These are phyloP conservation scores for Hydrotaea cyrtoneurina DNA, from an alignment of 2,888 invertebrate genomes.

Conservation along the genomic window DNA sequence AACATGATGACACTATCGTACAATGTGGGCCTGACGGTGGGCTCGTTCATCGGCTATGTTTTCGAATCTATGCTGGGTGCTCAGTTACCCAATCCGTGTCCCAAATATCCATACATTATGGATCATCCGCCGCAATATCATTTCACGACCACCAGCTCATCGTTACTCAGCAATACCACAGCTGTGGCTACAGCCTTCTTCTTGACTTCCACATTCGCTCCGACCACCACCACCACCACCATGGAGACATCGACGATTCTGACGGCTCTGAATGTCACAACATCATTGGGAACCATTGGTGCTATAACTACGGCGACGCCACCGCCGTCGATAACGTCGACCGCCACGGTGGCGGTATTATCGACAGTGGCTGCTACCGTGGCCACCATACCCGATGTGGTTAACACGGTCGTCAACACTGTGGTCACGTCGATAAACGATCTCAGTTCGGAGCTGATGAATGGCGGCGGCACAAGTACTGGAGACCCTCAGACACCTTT, in stretches of 20 bases:
- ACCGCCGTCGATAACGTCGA: constrained; percentile 63
- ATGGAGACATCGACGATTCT: constrained; percentile 76
- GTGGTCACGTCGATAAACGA: constrained; percentile 71
- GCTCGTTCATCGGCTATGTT: constrained; percentile 91
- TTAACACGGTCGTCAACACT: constrained; percentile 75
- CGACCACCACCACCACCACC: constrained; percentile 51
- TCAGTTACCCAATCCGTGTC: constrained; percentile 82
- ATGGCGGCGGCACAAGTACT: constrained; percentile 70
- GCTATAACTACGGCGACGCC: constrained; percentile 64
- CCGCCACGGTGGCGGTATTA: constrained; percentile 65
- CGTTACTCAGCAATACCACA: constrained; percentile 63
- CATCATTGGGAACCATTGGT: constrained; percentile 64
- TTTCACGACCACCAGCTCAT: constrained; percentile 64
- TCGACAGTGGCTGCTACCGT: constrained; percentile 69
- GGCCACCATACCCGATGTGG: constrained; percentile 73
- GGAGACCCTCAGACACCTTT: constrained; percentile 77
- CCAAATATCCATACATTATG: constrained; percentile 77
- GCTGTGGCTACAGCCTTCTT: constrained; percentile 53
- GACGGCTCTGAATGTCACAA: constrained; percentile 71
- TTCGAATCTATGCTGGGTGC: constrained; percentile 85
- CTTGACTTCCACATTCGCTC: constrained; percentile 59
- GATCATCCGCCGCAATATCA: constrained; percentile 72
- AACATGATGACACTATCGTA: constrained; percentile 97
- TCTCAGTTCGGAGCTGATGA: constrained; percentile 66
- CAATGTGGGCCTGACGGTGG: constrained; percentile 91